Evolutionary conservation across 2,797 vertebrate genomes (phyloP).

Genomic region (Rhinatrema bivittatum): DNA sequence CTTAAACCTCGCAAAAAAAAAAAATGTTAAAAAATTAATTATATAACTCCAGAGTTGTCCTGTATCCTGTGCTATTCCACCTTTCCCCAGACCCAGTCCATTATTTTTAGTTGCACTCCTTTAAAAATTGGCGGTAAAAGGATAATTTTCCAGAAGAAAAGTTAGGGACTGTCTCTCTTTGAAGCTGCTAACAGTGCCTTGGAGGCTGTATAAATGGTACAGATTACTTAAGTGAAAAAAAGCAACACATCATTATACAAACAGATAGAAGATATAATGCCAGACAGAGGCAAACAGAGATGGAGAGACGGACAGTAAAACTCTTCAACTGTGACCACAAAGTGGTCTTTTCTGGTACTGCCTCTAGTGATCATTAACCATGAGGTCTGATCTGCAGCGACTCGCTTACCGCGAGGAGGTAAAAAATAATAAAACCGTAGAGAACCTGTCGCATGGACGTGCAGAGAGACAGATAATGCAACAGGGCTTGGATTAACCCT

Average conservation of each 20-base stretch:
- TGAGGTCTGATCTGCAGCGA: slow-evolving; percentile 2
- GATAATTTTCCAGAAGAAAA: too few species aligned
- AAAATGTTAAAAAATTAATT: too few species aligned
- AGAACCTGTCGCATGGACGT: fast-evolving
- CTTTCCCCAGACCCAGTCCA: too few species aligned
- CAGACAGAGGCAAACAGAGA: background rate
- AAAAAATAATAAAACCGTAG: slow-evolving; percentile 25
- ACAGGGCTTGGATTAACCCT: too few species aligned
- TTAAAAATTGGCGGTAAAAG: too few species aligned
- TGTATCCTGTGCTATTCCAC: too few species aligned
- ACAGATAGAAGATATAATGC: background rate
- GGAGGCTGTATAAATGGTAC: background rate
- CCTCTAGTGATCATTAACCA: slow-evolving; percentile 24
- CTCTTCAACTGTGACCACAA: slow-evolving; percentile 1
- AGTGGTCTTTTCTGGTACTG: slow-evolving; percentile 18
- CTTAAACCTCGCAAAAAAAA: too few species aligned
- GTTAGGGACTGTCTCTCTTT: too few species aligned
- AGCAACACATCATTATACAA: background rate
- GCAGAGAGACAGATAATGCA: background rate
- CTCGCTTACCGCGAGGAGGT: slow-evolving; percentile 17
- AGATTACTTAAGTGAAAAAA: fast-evolving
- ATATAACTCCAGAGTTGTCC: too few species aligned
- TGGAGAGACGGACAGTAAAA: slow-evolving; percentile 25
- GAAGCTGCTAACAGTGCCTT: background rate
- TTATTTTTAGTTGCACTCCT: too few species aligned